A percentile compares a stretch with the other conserved stretches of the same genome.
Conservation (phyloP, 2,113 vertebrate species). For the Cyanoramphus novaezelandiae region DNA sequence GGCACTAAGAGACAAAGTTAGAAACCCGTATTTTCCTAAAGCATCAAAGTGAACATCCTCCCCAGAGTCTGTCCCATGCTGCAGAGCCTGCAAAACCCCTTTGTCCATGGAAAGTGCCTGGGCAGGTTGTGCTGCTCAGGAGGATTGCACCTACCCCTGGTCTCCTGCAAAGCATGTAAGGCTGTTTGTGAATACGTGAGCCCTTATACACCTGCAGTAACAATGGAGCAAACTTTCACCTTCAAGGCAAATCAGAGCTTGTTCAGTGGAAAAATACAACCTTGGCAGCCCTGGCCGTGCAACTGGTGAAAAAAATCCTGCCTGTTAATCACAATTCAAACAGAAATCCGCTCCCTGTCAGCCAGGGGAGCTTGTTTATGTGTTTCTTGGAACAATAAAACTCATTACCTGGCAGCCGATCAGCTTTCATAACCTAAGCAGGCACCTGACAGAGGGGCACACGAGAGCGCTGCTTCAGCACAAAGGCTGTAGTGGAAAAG, state of each 20-base stretch:
- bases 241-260: constrained; percentile 45
- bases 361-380: constrained; percentile 46
- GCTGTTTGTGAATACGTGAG: background rate
- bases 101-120: background rate
- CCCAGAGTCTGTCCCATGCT: background rate
- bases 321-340: constrained; percentile 61
- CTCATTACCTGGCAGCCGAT: constrained; percentile 63
- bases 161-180: background rate
- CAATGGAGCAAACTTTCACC: constrained; percentile 51
- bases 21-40: background rate
- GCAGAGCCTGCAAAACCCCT: background rate
- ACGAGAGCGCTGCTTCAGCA: constrained; percentile 46
- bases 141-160: background rate
- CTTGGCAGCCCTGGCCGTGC: constrained; percentile 37
- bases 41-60: background rate
- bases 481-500: background rate
- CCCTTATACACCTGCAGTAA: constrained; percentile 36
- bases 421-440: constrained; percentile 51
- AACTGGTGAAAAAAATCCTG: constrained; percentile 22
- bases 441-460: constrained; percentile 47
- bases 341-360: constrained; percentile 51
- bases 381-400: constrained; percentile 65
- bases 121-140: background rate
- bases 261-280: constrained; percentile 74
- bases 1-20: background rate